A percentile compares a stretch with the other conserved stretches of the same genome.
These are phyloP conservation scores for Syngnathoides biaculeatus DNA, from an alignment of 2,113 vertebrate genomes.

Conservation along the genomic window DNA sequence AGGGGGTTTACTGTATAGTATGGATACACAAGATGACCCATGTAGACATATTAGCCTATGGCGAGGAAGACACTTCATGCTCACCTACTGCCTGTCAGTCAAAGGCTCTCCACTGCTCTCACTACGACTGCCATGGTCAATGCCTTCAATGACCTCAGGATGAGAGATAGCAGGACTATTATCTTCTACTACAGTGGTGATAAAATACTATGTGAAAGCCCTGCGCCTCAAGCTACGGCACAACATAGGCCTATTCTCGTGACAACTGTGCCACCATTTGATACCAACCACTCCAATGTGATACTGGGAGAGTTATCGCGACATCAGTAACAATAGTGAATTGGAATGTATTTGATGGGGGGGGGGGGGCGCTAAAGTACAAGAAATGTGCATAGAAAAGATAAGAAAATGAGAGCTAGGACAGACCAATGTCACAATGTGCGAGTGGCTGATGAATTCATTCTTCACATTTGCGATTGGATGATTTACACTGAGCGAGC, in stretches of 20 bases:
- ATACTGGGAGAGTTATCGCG: constrained; percentile 51
- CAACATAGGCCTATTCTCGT: constrained; percentile 51
- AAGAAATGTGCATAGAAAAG: constrained; percentile 50
- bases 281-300: constrained; percentile 41
- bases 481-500: constrained; percentile 41
- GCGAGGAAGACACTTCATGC: constrained; percentile 16
- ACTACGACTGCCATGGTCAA: constrained; percentile 44
- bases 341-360: constrained; percentile 38
- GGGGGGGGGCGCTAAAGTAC: constrained; percentile 3
- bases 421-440: constrained; percentile 53
- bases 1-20: no score
- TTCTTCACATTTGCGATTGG: constrained; percentile 51
- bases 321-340: constrained; percentile 51
- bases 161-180: constrained; percentile 53
- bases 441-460: constrained; percentile 59
- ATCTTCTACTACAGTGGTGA: constrained; percentile 51
- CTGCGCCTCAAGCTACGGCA: constrained; percentile 23
- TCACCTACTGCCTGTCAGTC: constrained; percentile 45
- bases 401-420: constrained; percentile 61
- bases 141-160: constrained; percentile 46
- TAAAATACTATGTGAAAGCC: constrained; percentile 58
- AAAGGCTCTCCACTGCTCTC: constrained; percentile 30
- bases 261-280: constrained; percentile 43
- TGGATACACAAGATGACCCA: background rate
- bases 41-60: constrained; percentile 3